These are phyloP conservation scores for Platerodrilus igneus DNA, from an alignment of 2,888 invertebrate genomes.

Conservation along the genomic window DNA sequence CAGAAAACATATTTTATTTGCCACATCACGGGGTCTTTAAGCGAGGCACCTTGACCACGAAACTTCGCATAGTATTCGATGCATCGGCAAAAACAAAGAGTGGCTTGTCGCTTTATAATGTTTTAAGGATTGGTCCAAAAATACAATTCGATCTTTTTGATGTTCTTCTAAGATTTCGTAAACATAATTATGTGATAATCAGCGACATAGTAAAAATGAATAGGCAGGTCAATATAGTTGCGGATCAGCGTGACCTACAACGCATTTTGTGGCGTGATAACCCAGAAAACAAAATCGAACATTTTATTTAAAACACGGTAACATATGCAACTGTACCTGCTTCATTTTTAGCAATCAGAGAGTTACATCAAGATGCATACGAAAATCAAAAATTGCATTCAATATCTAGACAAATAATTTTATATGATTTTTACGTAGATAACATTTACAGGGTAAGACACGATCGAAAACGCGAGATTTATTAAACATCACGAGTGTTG, in stretches of 20 bases:
- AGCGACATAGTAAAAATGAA: conserved; percentile 14
- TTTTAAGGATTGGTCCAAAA: conserved; percentile 5
- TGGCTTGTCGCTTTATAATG: conserved; percentile 8
- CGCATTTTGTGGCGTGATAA: conserved; percentile 9
- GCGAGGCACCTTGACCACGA: background rate
- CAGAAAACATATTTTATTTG: no score
- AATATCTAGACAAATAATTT: no score
- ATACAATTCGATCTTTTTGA: conserved; percentile 10
- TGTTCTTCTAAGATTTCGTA: conserved; percentile 10
- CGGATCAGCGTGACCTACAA: conserved; percentile 1
- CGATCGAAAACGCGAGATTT: no score
- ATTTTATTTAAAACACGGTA: conserved; percentile 7
- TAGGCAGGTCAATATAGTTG: conserved; percentile 4
- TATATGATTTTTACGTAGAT: no score
- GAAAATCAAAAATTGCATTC: conserved; percentile 3
- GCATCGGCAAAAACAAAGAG: conserved; percentile 2
- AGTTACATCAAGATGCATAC: conserved; percentile 8
- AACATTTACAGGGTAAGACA: no score
- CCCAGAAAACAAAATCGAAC: conserved; percentile 1
- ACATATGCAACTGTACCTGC: conserved; percentile 16
- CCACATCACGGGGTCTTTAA: conserved; percentile 5
- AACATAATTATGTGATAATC: conserved; percentile 2
- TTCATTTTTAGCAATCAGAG: conserved; percentile 14
- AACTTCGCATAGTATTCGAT: conserved; percentile 7
- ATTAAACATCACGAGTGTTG: no score